Percentiles rank a stretch among this genome's conserved stretches.
Evolutionary conservation across 2,797 vertebrate species (phyloP).

Genomic region (Bovichtus variegatus): DNA sequence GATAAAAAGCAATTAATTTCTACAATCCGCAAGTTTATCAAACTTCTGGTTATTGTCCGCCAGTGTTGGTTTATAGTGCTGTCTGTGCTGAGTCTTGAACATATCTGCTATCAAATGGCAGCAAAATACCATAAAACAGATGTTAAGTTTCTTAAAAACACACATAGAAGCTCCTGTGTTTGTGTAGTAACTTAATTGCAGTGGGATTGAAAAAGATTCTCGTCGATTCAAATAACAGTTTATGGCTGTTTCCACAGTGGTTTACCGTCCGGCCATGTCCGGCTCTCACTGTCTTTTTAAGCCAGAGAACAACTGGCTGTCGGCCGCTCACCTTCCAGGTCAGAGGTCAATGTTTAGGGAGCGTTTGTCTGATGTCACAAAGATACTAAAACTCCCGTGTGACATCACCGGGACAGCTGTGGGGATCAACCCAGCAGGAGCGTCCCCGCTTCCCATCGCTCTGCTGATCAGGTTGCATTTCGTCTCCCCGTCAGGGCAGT

Average conservation of each 20-base stretch:
- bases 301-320: slow-evolving; percentile 37
- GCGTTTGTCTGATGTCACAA: slow-evolving; percentile 53
- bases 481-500: slow-evolving; percentile 44
- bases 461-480: slow-evolving; percentile 67
- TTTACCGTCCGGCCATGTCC: slow-evolving; percentile 3
- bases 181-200: not conserved
- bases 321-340: slow-evolving; percentile 37
- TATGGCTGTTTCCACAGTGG: too few species aligned
- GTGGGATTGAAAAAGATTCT: not conserved
- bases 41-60: slow-evolving; percentile 38
- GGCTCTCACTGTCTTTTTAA: slow-evolving; percentile 32
- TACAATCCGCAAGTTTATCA: slow-evolving; percentile 10
- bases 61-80: slow-evolving; percentile 34
- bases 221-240: too few species aligned
- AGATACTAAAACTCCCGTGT: slow-evolving; percentile 70
- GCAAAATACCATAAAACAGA: not conserved
- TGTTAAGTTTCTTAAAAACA: not conserved
- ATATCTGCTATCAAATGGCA: not conserved
- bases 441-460: slow-evolving; percentile 54
- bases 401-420: slow-evolving; percentile 80
- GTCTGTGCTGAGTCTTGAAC: not conserved
- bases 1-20: slow-evolving; percentile 43
- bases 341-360: slow-evolving; percentile 48
- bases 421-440: slow-evolving; percentile 51
- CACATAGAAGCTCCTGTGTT: not conserved